These are phyloP conservation scores for Volucella inflata DNA, from an alignment of 2,888 invertebrate genomes.

Conservation along the genomic window DNA sequence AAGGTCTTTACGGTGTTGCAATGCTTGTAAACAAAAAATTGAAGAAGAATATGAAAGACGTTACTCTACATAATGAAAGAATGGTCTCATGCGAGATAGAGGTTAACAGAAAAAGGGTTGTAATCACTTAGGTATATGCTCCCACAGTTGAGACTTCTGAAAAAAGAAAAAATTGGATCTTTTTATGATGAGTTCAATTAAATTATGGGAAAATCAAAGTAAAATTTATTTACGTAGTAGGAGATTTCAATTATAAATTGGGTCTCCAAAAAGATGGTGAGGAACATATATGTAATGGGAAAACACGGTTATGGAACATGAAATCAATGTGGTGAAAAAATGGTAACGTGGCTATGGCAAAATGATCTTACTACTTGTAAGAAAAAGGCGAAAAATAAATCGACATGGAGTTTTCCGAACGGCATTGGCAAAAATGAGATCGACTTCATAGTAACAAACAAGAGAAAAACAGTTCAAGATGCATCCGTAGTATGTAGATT, in stretches of 20 bases:
- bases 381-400: too few species aligned
- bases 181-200: too few species aligned
- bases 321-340: slow-evolving; percentile 10
- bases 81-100: slow-evolving; percentile 13
- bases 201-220: not conserved
- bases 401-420: too few species aligned
- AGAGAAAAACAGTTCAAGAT: slow-evolving; percentile 31
- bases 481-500: slow-evolving; percentile 12
- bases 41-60: slow-evolving; percentile 15
- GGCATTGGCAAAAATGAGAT: too few species aligned
- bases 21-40: slow-evolving; percentile 16
- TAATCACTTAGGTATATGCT: slow-evolving; percentile 11
- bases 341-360: slow-evolving; percentile 24
- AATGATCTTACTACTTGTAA: slow-evolving; percentile 6
- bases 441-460: too few species aligned
- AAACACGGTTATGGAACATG: slow-evolving; percentile 21
- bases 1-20: slow-evolving; percentile 2
- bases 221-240: slow-evolving; percentile 8
- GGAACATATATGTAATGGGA: slow-evolving; percentile 1
- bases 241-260: slow-evolving; percentile 11
- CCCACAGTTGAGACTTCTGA: slow-evolving; percentile 26
- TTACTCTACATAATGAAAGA: slow-evolving; percentile 2
- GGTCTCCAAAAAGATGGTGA: slow-evolving; percentile 11
- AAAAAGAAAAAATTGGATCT: not conserved
- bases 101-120: too few species aligned